phyloP scores from a whole-genome alignment of 2,113 vertebrate genomes.

The Pelodiscus sinensis region DNA sequence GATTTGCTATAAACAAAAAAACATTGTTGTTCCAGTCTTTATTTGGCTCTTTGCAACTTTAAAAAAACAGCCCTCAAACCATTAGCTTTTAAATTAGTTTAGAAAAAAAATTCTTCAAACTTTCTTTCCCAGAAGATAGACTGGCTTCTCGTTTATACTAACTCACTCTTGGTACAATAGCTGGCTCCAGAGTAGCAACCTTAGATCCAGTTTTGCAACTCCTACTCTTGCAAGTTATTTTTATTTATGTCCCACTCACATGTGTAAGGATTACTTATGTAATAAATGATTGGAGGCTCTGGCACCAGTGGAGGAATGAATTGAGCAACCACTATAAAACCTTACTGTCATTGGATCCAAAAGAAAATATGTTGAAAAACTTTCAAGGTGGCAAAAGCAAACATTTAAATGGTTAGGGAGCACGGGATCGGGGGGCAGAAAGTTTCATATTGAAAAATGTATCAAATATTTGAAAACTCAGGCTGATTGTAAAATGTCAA shows the following conservation, averaged over 20 bases:
- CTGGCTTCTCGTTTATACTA: not conserved
- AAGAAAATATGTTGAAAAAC: rapidly evolving
- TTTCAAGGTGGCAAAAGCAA: not conserved
- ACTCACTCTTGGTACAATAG: not conserved
- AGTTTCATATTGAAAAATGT: not conserved
- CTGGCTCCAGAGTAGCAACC: constrained; percentile 24
- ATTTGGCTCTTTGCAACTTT: not conserved
- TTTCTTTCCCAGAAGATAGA: constrained; percentile 41
- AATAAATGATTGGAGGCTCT: constrained; percentile 52
- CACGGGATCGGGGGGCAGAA: not conserved
- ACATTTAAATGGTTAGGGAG: rapidly evolving
- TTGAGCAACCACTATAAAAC: constrained; percentile 31
- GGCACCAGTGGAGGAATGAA: not conserved
- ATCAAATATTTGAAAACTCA: not conserved
- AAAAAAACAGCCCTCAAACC: not conserved
- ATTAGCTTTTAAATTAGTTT: not conserved
- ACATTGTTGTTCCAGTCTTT: constrained; percentile 14
- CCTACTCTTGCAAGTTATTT: constrained; percentile 4
- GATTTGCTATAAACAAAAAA: not conserved
- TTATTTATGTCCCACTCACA: constrained; percentile 46
- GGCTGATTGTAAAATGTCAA: not conserved
- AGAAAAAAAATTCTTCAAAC: constrained; percentile 33
- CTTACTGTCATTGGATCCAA: not conserved
- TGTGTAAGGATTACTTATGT: constrained; percentile 10
- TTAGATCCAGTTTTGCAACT: constrained; percentile 46